phyloP scores from a whole-genome alignment of 2,797 vertebrate genomes.

The Tokudaia muenninki region DNA sequence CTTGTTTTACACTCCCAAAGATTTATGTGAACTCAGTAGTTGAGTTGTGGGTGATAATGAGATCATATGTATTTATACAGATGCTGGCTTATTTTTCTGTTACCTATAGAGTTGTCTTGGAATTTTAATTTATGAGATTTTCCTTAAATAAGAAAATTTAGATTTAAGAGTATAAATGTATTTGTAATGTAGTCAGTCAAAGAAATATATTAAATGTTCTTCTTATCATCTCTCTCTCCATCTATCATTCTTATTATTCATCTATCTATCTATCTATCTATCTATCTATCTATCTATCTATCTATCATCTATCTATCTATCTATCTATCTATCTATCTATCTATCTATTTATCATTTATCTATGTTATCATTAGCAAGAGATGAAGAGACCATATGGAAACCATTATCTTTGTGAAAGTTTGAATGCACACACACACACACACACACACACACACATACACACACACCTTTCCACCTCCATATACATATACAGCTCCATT shows the following conservation, averaged over 20 bases:
- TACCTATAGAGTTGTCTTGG: slow-evolving; percentile 5
- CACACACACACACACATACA: no score
- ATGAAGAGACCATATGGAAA: not conserved
- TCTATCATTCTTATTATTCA: not conserved
- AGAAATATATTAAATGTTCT: not conserved
- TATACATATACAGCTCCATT: no score
- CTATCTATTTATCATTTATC: not conserved
- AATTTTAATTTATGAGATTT: not conserved
- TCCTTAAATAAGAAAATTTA: not conserved
- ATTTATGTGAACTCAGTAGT: not conserved
- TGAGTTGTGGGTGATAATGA: not conserved
- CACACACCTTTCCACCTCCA: no score
- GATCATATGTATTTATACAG: not conserved
- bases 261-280: not conserved
- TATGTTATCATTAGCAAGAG: not conserved
- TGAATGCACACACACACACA: not conserved
- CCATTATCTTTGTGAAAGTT: not conserved
- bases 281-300: not conserved
- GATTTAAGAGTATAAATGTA: not conserved
- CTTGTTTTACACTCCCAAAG: not conserved
- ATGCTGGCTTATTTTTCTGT: not conserved
- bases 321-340: not conserved
- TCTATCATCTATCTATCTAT: not conserved
- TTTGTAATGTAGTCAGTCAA: not conserved
- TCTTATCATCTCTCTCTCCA: not conserved